A percentile compares a stretch with the other conserved stretches of the same genome.
phyloP scores from a whole-genome alignment of 2,113 vertebrate species.

The Tretioscincus oriximinensis region DNA sequence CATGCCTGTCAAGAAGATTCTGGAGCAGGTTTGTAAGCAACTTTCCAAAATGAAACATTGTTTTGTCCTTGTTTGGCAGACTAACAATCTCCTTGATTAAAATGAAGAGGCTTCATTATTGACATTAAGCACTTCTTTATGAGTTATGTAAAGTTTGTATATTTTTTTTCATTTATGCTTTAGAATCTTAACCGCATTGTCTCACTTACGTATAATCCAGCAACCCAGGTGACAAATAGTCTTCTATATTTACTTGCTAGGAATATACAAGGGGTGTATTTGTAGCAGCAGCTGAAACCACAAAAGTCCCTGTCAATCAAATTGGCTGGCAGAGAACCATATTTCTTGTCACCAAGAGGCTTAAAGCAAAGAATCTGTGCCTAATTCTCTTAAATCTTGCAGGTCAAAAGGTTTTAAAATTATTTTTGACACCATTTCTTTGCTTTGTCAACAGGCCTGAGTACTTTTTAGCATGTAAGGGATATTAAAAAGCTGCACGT shows the following conservation, averaged over 20 bases:
- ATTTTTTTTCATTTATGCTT: slow-evolving; percentile 73
- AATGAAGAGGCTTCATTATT: slow-evolving; percentile 52
- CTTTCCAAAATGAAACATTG: slow-evolving; percentile 31
- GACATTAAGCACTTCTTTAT: slow-evolving; percentile 51
- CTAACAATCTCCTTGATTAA: slow-evolving; percentile 53
- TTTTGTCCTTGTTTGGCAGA: slow-evolving; percentile 56
- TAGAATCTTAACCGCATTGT: slow-evolving; percentile 83
- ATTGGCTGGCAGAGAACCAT: slow-evolving; percentile 80
- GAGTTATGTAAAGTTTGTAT: slow-evolving; percentile 68
- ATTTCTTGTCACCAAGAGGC: slow-evolving; percentile 92
- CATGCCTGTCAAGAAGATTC: slow-evolving; percentile 63
- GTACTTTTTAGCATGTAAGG: slow-evolving; percentile 82
- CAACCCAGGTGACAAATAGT: slow-evolving; percentile 90
- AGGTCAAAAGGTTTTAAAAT: slow-evolving; percentile 95
- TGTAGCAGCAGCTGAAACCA: slow-evolving; percentile 90
- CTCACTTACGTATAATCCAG: slow-evolving; percentile 87
- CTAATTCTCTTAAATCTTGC: slow-evolving; percentile 91
- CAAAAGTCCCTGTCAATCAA: slow-evolving; percentile 88
- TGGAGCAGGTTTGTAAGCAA: slow-evolving; percentile 65
- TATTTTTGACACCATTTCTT: slow-evolving; percentile 92
- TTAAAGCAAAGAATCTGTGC: slow-evolving; percentile 90
- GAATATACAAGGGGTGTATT: slow-evolving; percentile 76
- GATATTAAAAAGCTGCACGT: slow-evolving; percentile 71
- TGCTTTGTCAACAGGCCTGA: slow-evolving; percentile 84
- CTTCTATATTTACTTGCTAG: slow-evolving; percentile 88